Evolutionary conservation across 1,140 invertebrate genomes (phyloP).

Genomic region (Nebria ingens): DNA sequence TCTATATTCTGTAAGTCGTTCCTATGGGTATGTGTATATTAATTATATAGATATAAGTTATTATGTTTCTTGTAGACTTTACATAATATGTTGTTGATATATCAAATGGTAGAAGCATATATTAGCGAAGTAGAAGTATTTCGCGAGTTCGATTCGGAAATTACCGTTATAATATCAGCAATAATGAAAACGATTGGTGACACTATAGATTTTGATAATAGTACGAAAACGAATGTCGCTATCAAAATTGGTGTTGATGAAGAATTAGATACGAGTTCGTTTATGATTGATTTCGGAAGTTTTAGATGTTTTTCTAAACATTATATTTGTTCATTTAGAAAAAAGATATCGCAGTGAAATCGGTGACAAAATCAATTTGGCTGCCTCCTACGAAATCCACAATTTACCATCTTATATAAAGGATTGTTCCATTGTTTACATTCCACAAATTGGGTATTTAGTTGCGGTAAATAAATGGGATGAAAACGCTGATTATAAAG

Average conservation of each 20-base stretch:
- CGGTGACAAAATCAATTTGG: slow-evolving; percentile 48
- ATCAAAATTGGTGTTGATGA: slow-evolving; percentile 27
- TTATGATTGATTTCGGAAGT: slow-evolving; percentile 10
- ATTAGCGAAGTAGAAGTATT: slow-evolving; percentile 20
- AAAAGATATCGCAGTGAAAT: slow-evolving; percentile 32
- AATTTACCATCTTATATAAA: slow-evolving; percentile 51
- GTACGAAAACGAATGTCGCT: slow-evolving; percentile 11
- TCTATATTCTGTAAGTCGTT: slow-evolving; percentile 48
- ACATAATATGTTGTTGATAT: slow-evolving; percentile 25
- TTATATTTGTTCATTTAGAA: slow-evolving; percentile 20
- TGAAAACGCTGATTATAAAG: slow-evolving; percentile 37
- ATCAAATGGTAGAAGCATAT: slow-evolving; percentile 23
- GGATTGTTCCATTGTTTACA: slow-evolving; percentile 65
- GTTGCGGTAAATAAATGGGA: slow-evolving; percentile 56
- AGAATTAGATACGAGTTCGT: slow-evolving; percentile 28
- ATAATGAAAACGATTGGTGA: slow-evolving; percentile 25
- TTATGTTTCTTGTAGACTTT: slow-evolving; percentile 25
- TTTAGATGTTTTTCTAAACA: neutral
- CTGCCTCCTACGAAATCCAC: slow-evolving; percentile 56
- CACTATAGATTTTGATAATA: slow-evolving; percentile 26
- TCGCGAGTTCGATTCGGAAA: slow-evolving; percentile 18
- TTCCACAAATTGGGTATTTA: slow-evolving; percentile 73
- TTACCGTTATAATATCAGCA: slow-evolving; percentile 23
- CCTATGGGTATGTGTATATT: slow-evolving; percentile 6
- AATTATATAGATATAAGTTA: slow-evolving; percentile 11